These are phyloP conservation scores for Isotomurus palustris DNA, from an alignment of 2,888 invertebrate genomes.

Conservation along the genomic window DNA sequence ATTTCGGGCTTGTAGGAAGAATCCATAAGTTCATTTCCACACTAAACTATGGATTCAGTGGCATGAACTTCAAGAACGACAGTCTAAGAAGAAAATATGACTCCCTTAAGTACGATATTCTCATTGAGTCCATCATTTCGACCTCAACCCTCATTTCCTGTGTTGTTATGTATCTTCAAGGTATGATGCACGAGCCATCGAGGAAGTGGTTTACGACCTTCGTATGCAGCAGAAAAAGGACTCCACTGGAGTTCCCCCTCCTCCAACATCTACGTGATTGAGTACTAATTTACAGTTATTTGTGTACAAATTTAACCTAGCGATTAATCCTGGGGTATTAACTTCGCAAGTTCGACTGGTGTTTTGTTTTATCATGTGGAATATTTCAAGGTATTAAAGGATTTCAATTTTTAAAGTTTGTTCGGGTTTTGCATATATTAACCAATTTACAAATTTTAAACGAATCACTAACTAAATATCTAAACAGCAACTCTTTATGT, in stretches of 20 bases:
- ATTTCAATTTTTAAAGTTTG: too few relatives aligned
- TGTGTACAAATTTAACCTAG: too few relatives aligned
- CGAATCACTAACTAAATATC: background rate
- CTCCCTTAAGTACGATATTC: slow-evolving; percentile 6
- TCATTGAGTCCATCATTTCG: too few relatives aligned
- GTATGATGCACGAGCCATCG: slow-evolving; percentile 6
- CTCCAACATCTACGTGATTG: too few relatives aligned
- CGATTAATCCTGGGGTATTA: too few relatives aligned
- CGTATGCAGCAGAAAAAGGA: background rate
- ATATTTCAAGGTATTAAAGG: too few relatives aligned
- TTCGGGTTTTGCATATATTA: too few relatives aligned
- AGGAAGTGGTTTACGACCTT: slow-evolving; percentile 9
- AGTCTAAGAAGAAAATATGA: slow-evolving; percentile 6
- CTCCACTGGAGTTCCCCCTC: too few relatives aligned
- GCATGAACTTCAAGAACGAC: slow-evolving; percentile 11
- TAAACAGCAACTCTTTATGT: background rate
- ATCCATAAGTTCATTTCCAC: slow-evolving; percentile 4
- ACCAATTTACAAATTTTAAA: background rate
- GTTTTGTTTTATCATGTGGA: too few relatives aligned
- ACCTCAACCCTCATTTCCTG: background rate
- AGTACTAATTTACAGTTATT: too few relatives aligned
- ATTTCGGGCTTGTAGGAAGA: background rate
- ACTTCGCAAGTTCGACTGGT: too few relatives aligned
- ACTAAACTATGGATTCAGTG: slow-evolving; percentile 5
- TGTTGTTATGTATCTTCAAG: background rate